These are phyloP conservation scores for Uropsilus gracilis DNA, from an alignment of 2,113 vertebrate species.

Conservation along the genomic window DNA sequence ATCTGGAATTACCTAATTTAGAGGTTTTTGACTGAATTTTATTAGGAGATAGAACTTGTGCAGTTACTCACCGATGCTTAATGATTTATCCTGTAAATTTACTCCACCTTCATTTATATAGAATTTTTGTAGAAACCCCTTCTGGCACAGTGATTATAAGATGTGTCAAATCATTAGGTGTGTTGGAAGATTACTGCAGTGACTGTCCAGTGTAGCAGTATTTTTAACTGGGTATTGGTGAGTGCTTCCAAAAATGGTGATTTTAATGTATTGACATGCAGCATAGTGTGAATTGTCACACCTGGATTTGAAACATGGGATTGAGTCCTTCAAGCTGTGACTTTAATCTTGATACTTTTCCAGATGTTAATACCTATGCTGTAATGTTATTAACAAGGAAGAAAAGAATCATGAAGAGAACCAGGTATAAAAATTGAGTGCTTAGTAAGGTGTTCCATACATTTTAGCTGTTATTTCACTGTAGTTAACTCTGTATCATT, in stretches of 20 bases:
- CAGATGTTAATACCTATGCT: not conserved
- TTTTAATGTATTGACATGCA: not conserved
- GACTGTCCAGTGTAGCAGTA: not conserved
- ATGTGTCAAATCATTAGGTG: not conserved
- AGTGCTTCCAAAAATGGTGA: not conserved
- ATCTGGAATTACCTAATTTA: not conserved
- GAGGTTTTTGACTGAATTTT: constrained; percentile 17
- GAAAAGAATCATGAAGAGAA: not conserved
- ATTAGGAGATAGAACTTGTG: not conserved
- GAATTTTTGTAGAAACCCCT: not conserved
- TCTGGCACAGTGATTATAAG: not conserved
- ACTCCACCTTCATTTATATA: not conserved
- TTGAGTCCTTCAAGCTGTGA: not conserved
- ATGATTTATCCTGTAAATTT: not conserved
- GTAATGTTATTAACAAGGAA: not conserved
- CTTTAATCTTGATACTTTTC: not conserved
- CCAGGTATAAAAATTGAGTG: not conserved
- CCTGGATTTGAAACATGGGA: not conserved
- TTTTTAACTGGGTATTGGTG: not conserved
- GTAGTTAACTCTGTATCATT: not conserved
- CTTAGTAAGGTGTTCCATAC: not conserved
- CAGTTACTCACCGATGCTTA: not conserved
- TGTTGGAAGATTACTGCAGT: not conserved
- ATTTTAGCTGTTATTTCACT: not conserved
- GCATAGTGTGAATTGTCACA: not conserved